Conservation (phyloP, 2,888 invertebrate genomes). For the Nomada flava region DNA sequence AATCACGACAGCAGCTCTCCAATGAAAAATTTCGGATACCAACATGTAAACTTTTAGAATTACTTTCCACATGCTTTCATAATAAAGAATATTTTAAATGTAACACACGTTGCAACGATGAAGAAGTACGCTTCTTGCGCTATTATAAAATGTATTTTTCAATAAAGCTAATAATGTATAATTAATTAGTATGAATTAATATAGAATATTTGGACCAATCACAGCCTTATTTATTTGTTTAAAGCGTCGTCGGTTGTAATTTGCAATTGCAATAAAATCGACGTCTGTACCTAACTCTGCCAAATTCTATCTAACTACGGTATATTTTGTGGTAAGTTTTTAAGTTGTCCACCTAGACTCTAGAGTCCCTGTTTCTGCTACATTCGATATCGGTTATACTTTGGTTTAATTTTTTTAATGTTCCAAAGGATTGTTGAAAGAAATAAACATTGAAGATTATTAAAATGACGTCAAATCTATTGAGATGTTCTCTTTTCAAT, state of each 20-base stretch:
- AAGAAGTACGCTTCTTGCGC: background rate
- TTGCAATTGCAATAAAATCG: background rate
- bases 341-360: slow-evolving; percentile 5
- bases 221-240: background rate
- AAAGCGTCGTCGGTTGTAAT: slow-evolving; percentile 4
- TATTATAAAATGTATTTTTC: no score
- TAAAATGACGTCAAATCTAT: slow-evolving; percentile 71
- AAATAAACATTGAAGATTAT: slow-evolving; percentile 1
- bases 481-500: slow-evolving; percentile 59
- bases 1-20: slow-evolving; percentile 7
- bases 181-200: background rate
- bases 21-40: slow-evolving; percentile 25
- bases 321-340: slow-evolving; percentile 38
- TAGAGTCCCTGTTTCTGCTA: background rate
- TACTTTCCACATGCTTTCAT: background rate
- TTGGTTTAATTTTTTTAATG: background rate
- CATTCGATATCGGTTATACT: background rate
- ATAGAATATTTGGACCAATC: slow-evolving; percentile 2
- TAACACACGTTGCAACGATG: background rate
- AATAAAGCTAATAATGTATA: background rate
- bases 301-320: slow-evolving; percentile 32
- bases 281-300: background rate
- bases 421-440: background rate
- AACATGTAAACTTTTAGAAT: slow-evolving; percentile 10
- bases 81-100: background rate